Percentiles rank a stretch among this genome's conserved stretches.
phyloP scores from a whole-genome alignment of 2,797 vertebrate species.

The Lepilemur septentrionalis region DNA sequence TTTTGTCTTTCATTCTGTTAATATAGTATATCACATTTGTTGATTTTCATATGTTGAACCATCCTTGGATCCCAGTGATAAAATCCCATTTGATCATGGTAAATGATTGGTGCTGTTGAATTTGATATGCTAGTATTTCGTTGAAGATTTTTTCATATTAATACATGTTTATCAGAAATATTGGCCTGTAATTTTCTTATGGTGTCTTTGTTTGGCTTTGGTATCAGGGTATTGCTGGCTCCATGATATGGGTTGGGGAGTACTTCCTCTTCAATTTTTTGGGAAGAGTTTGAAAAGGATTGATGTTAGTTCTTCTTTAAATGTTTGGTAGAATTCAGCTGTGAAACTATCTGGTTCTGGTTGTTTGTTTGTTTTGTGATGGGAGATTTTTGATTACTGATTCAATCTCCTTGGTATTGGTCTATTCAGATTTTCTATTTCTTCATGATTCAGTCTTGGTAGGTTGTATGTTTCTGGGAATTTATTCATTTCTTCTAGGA shows the following conservation, averaged over 20 bases:
- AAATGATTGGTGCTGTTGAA: not conserved
- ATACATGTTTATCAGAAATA: too few relatives aligned
- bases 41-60: not conserved
- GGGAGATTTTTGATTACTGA: not conserved
- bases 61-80: not conserved
- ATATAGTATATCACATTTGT: not conserved
- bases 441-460: not conserved
- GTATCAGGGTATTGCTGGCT: too few relatives aligned
- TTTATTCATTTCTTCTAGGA: not conserved
- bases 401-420: not conserved
- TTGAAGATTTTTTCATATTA: not conserved
- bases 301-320: not conserved
- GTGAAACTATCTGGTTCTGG: not conserved
- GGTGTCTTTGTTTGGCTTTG: too few relatives aligned
- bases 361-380: not conserved
- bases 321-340: not conserved
- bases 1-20: not conserved
- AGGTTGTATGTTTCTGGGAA: not conserved
- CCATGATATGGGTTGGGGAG: too few relatives aligned
- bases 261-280: not conserved
- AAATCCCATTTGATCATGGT: not conserved
- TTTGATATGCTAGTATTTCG: not conserved
- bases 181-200: too few relatives aligned
- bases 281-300: not conserved
- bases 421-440: not conserved